A percentile compares a stretch with the other conserved stretches of the same genome.
Evolutionary conservation across 2,888 invertebrate genomes (phyloP).

Genomic region (Meganola albula): DNA sequence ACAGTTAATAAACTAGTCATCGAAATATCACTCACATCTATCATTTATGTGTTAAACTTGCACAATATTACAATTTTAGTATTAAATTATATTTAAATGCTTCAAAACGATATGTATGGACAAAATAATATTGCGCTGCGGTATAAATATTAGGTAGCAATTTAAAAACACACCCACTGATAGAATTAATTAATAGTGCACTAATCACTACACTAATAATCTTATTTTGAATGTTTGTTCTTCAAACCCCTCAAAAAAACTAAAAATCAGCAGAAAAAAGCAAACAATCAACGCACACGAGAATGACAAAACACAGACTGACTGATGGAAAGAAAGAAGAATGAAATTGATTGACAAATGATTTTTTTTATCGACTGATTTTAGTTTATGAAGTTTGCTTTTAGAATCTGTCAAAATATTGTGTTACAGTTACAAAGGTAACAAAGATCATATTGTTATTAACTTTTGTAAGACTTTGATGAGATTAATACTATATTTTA

Average conservation of each 20-base stretch:
- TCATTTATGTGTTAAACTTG: conserved; percentile 55
- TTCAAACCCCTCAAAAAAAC: conserved; percentile 49
- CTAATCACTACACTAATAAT: conserved; percentile 25
- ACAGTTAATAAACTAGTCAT: conserved; percentile 43
- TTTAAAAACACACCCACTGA: conserved; percentile 24
- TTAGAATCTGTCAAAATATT: too few species aligned
- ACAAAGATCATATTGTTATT: too few species aligned
- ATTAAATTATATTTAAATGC: too few species aligned
- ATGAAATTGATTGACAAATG: too few species aligned
- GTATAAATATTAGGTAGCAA: conserved; percentile 25
- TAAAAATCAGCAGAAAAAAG: conserved; percentile 52
- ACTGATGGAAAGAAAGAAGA: too few species aligned
- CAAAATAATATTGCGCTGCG: too few species aligned
- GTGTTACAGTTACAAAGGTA: too few species aligned
- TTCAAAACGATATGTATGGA: too few species aligned
- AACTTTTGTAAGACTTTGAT: too few species aligned
- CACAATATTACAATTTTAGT: conserved; percentile 30
- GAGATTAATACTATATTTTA: too few species aligned
- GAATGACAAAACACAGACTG: conserved; percentile 54
- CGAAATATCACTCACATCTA: conserved; percentile 48
- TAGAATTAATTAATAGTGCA: conserved; percentile 20
- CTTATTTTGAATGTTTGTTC: conserved; percentile 34
- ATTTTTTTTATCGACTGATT: too few species aligned
- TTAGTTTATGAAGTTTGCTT: too few species aligned
- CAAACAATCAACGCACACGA: conserved; percentile 70